These are phyloP conservation scores for Bursaphelenchus okinawaensis DNA, from an alignment of 2,888 invertebrate species.

Conservation along the genomic window DNA sequence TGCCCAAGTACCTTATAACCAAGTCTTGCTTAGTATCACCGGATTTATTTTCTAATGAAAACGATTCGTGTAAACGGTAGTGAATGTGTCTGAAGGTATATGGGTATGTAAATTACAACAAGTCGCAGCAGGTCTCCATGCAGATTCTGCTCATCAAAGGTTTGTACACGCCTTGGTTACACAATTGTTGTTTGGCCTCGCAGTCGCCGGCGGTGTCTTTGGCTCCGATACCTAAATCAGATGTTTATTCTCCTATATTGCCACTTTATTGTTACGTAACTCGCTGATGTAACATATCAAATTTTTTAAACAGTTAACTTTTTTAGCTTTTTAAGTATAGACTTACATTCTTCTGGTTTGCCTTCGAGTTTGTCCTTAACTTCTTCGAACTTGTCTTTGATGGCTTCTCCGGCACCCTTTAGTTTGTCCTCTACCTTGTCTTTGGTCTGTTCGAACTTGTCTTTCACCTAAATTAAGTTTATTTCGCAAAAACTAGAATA, in stretches of 20 bases:
- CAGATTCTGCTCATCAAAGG: neutral
- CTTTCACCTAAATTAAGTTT: neutral
- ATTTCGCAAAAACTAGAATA: neutral
- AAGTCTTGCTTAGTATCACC: no score
- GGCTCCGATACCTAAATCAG: no score
- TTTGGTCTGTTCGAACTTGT: neutral
- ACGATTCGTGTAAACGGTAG: no score
- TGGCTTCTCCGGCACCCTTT: neutral
- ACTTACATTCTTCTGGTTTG: neutral
- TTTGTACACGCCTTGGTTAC: neutral
- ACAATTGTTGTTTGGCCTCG: neutral
- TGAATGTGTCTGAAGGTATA: no score
- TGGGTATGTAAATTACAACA: neutral
- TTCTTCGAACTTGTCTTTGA: neutral
- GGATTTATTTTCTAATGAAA: neutral
- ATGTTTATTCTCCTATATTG: no score
- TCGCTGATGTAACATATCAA: no score
- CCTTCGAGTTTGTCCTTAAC: neutral
- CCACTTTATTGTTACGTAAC: no score
- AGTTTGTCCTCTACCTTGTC: neutral
- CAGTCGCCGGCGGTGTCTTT: neutral
- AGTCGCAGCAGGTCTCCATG: neutral
- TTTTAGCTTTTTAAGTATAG: neutral
- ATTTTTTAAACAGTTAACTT: no score
- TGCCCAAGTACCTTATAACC: no score